Evolutionary conservation across 2,888 invertebrate species (phyloP).

Genomic region (Eumerus sabulonum): DNA sequence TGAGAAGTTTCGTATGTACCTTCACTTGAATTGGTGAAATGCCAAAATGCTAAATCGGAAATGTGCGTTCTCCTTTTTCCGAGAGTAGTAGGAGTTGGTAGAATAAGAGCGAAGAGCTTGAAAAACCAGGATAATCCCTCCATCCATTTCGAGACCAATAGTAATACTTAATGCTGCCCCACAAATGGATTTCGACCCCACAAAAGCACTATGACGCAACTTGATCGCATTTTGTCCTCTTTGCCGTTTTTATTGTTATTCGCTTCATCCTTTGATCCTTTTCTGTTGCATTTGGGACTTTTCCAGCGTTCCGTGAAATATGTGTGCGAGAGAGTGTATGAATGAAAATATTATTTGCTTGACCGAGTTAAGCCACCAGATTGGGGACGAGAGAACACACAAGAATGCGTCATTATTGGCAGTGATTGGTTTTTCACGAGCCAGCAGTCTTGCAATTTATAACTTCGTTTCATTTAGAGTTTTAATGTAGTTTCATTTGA

Average conservation of each 20-base stretch:
- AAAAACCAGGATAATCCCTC: slow-evolving; percentile 42
- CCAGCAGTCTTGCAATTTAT: slow-evolving; percentile 10
- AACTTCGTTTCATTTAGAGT: slow-evolving; percentile 6
- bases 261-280: slow-evolving; percentile 4
- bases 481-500: slow-evolving; percentile 8
- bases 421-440: slow-evolving; percentile 23
- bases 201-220: too few species aligned
- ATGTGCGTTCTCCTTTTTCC: background rate
- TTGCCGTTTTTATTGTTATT: too few species aligned
- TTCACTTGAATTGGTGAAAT: slow-evolving; percentile 7
- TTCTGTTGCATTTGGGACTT: slow-evolving; percentile 4
- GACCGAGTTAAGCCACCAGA: slow-evolving; percentile 24
- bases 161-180: slow-evolving; percentile 34
- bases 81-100: too few species aligned
- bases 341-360: slow-evolving; percentile 21
- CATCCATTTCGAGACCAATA: slow-evolving; percentile 35
- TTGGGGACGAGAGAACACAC: background rate
- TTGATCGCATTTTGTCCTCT: too few species aligned
- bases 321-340: background rate
- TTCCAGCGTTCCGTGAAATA: background rate
- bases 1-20: too few species aligned
- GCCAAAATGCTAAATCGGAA: slow-evolving; percentile 10
- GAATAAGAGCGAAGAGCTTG: slow-evolving; percentile 19
- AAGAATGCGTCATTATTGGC: slow-evolving; percentile 20
- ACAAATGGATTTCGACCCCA: slow-evolving; percentile 35